phyloP scores from a whole-genome alignment of 2,113 vertebrate species.

The Ptilorrhoa leucosticta region DNA sequence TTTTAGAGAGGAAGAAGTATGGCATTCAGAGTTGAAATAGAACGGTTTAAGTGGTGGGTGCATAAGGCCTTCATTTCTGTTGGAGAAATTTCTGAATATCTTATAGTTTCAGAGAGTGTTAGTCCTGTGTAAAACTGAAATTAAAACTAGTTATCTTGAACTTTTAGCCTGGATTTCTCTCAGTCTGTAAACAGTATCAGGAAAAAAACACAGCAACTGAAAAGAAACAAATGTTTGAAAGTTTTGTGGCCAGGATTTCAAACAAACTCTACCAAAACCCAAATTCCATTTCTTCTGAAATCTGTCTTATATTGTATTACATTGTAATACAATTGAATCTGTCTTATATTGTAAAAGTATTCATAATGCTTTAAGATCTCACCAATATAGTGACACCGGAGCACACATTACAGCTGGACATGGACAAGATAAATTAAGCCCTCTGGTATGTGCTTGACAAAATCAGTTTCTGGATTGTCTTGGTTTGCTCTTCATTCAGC shows the following conservation, averaged over 20 bases:
- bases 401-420: neutral
- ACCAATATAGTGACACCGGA: rapidly evolving
- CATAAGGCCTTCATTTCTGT: neutral
- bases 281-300: neutral
- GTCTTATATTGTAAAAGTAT: neutral
- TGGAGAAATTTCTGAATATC: neutral
- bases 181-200: neutral
- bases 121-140: neutral
- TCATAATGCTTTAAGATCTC: neutral
- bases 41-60: neutral
- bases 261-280: neutral
- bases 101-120: neutral
- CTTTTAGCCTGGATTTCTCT: neutral
- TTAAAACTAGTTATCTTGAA: neutral
- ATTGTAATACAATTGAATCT: too few relatives aligned
- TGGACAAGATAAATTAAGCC: neutral
- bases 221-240: neutral
- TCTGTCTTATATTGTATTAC: neutral
- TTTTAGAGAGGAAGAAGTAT: neutral
- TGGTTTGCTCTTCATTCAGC: neutral
- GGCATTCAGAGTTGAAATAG: neutral
- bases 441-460: neutral
- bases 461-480: neutral
- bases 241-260: neutral
- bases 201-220: neutral